Conservation (phyloP, 2,888 invertebrate genomes). For the Drosophila cracens region DNA sequence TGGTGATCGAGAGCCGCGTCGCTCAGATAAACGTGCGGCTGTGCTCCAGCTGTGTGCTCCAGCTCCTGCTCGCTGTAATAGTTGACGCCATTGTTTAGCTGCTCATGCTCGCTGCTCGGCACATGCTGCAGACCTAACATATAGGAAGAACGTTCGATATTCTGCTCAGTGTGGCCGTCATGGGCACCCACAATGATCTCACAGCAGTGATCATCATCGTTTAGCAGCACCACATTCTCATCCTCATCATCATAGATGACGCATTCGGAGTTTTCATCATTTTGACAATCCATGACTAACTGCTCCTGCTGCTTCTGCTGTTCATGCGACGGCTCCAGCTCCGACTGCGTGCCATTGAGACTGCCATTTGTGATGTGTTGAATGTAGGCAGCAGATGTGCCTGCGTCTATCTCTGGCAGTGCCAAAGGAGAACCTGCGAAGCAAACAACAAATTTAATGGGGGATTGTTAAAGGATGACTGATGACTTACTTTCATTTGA, state of each 20-base stretch:
- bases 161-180: conserved; percentile 34
- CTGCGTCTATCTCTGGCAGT: conserved; percentile 30
- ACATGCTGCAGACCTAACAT: conserved; percentile 41
- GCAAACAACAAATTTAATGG: background rate
- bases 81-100: conserved; percentile 28
- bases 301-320: conserved; percentile 13
- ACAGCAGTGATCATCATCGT: conserved; percentile 64
- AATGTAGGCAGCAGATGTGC: conserved; percentile 23
- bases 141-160: conserved; percentile 46
- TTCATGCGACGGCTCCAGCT: conserved; percentile 25
- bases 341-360: background rate
- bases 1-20: conserved; percentile 60
- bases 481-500: conserved; percentile 41
- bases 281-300: conserved; percentile 15
- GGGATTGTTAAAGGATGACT: background rate
- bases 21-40: conserved; percentile 62
- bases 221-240: conserved; percentile 56
- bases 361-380: conserved; percentile 44
- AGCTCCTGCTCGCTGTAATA: conserved; percentile 31
- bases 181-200: conserved; percentile 62
- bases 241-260: conserved; percentile 67
- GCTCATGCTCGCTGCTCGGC: conserved; percentile 12
- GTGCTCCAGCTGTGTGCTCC: conserved; percentile 7
- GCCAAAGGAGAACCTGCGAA: conserved; percentile 40
- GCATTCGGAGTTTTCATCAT: conserved; percentile 32